Percentiles rank a stretch among this genome's conserved stretches.
Evolutionary conservation across 2,797 vertebrate species (phyloP).

Genomic region (Poecilia gillii): DNA sequence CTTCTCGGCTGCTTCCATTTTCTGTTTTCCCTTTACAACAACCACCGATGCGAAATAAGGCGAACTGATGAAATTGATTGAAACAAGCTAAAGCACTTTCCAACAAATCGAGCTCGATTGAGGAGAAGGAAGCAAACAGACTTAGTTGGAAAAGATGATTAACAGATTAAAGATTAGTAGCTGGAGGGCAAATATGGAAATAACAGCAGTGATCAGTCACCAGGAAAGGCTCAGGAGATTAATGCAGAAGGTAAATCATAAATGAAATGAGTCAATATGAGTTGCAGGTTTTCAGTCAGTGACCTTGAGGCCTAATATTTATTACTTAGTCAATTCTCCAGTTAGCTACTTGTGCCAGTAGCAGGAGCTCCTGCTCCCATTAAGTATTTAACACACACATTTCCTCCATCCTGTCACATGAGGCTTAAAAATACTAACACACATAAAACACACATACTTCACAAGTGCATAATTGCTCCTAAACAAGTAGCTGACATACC

Average conservation of each 20-base stretch:
- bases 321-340: slow-evolving; percentile 47
- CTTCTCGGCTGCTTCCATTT: background rate
- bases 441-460: slow-evolving; percentile 14
- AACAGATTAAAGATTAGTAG: slow-evolving; percentile 44
- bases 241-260: slow-evolving; percentile 19
- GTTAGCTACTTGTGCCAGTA: slow-evolving; percentile 62
- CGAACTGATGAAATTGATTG: slow-evolving; percentile 8
- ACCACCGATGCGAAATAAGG: slow-evolving; percentile 35
- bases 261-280: slow-evolving; percentile 7
- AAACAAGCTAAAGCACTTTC: slow-evolving; percentile 12
- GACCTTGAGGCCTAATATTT: slow-evolving; percentile 61
- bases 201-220: slow-evolving; percentile 23
- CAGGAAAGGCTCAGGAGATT: slow-evolving; percentile 5
- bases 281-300: slow-evolving; percentile 29
- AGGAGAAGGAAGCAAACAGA: slow-evolving; percentile 27
- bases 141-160: slow-evolving; percentile 46
- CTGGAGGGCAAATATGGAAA: slow-evolving; percentile 37
- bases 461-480: slow-evolving; percentile 12
- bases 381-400: slow-evolving; percentile 71
- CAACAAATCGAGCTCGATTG: slow-evolving; percentile 14
- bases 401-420: slow-evolving; percentile 57
- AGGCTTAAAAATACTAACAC: slow-evolving; percentile 30
- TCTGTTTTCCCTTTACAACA: slow-evolving; percentile 5
- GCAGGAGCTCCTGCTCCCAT: slow-evolving; percentile 64
- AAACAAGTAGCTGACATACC: slow-evolving; percentile 15